Evolutionary conservation across 1,140 invertebrate species (phyloP).

Genomic region (Asbolus verrucosus): DNA sequence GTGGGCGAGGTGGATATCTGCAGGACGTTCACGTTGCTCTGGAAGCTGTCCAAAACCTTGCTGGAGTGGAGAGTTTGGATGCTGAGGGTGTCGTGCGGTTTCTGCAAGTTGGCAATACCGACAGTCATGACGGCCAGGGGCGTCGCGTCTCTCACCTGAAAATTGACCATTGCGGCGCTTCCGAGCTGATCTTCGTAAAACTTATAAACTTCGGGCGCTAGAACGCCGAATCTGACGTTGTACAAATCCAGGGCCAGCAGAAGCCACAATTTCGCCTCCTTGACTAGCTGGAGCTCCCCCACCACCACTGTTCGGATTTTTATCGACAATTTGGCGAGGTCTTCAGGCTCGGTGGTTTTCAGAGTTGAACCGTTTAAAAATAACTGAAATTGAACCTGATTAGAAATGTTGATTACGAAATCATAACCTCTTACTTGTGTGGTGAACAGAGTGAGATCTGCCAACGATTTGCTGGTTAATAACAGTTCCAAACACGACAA

Average conservation of each 20-base stretch:
- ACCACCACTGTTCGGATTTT: constrained; percentile 52
- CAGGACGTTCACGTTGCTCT: constrained; percentile 58
- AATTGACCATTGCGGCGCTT: constrained; percentile 54
- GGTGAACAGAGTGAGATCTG: constrained; percentile 54
- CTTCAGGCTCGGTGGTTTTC: constrained; percentile 51
- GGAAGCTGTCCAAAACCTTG: constrained; percentile 56
- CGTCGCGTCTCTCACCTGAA: constrained; percentile 59
- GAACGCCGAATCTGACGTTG: constrained; percentile 54
- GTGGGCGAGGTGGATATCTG: constrained; percentile 54
- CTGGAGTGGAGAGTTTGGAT: constrained; percentile 54
- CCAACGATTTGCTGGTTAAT: constrained; percentile 46
- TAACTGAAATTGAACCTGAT: constrained; percentile 53
- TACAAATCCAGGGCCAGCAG: constrained; percentile 57
- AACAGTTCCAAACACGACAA: constrained; percentile 54
- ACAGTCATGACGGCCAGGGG: too few relatives aligned
- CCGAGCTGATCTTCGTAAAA: constrained; percentile 61
- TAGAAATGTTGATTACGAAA: constrained; percentile 16
- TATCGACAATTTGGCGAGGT: constrained; percentile 54
- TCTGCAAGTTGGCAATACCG: too few relatives aligned
- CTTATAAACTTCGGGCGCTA: constrained; percentile 55
- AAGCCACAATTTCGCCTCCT: constrained; percentile 57
- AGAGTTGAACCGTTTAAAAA: constrained; percentile 57
- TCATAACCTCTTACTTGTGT: constrained; percentile 50
- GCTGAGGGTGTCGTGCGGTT: constrained; percentile 49
- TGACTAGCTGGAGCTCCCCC: constrained; percentile 48